Evolutionary conservation across 2,888 invertebrate genomes (phyloP), one percentile per base, ranked within the genome.

Genomic region (Thyatira batis): DNA sequence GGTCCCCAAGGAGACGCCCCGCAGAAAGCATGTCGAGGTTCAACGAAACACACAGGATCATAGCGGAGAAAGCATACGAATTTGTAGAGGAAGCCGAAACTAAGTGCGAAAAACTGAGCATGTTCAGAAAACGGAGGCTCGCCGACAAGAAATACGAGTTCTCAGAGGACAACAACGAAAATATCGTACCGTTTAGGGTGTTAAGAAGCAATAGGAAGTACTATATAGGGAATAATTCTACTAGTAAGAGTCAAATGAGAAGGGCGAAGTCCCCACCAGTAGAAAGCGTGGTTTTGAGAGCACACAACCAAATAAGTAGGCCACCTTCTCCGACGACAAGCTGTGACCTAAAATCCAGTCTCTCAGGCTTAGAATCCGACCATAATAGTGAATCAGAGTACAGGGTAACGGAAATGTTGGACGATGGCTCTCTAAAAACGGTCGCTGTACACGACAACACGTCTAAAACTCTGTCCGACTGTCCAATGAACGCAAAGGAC

Each of bases 121-220:
- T 95, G 73, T 97, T 96, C 76, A 93, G 97, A 6, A 96, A 97
- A 78, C 94, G 97, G 52, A 94, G 97, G 6, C 85, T 97, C 51
- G 98, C 98, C 0, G 97, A 98, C 73, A 98, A 98, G 80, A 97
- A 97, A 80, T 98, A 98, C 78, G 97, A 97, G 76, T 97, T 98
- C 76, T 96, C 96, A 0, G 97, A 97, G 69, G 97, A 97, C 53
- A 92, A 92, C 71, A 94, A 93, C 71, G 94, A 94, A 69, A 94
- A 94, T 71, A 94, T 94, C 50, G 93, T 94, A 39, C 94, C 94
- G 45, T 94, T 94, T 76, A 92, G 94, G 73, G 93, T 94, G n/a
- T 78, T 94, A 63, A 84, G 94, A 61, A 92, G 92, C 68, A 92
- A 92, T 73, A 85, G 91, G 69, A 92, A 92, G 64, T 92, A 92